Evolutionary conservation across 2,113 vertebrate species (phyloP), one percentile per base, ranked within the genome.

Genomic region (Myocastor coypus): DNA sequence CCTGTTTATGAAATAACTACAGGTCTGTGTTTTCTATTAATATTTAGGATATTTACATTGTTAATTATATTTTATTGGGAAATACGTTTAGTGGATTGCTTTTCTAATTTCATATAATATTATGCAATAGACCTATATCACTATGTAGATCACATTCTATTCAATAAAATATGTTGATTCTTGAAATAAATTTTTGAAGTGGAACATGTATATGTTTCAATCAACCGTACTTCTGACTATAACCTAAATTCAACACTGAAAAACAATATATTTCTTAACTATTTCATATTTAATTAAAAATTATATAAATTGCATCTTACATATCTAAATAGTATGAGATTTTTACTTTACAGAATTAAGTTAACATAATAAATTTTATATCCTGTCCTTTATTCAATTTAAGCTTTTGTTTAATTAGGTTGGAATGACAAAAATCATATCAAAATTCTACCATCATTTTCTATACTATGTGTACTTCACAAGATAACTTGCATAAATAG

Each of bases 31-130:
- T 55, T 91, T 81, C 81, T 95, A 73, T 89, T 96, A 96, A 92
- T 94, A 97, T 94, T 94, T 93, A 42, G 68, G 11, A 82, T 95
- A 97, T 96, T 97, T 96, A 87, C 63, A 95, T 89, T 83, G 86
- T 30, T 95, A 88, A 94, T 94, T 96, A 73, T 86, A 82, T 92
- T 89, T 91, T 92, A 24, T 91, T 96, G 46, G 12, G 0, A 96
- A 94, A 94, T 83, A 84, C 28, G 94, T 69, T 88, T 59, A 69
- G 59, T 80, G 28, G 37, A 86, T 89, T 91, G 24, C 6, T 77
- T 87, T 94, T 13, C 28, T 94, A 94, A 88, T 85, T 64, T 87
- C 57, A 69, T 46, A 22, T 7, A 57, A 1, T 14, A 59, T 71
- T 82, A 89, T 73, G 20, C 16, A 89, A 64, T 81, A 61, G 73